Percentiles rank a stretch among this genome's conserved stretches.
These are phyloP conservation scores for Apodemia mormo DNA, from an alignment of 2,888 invertebrate genomes.

Conservation along the genomic window DNA sequence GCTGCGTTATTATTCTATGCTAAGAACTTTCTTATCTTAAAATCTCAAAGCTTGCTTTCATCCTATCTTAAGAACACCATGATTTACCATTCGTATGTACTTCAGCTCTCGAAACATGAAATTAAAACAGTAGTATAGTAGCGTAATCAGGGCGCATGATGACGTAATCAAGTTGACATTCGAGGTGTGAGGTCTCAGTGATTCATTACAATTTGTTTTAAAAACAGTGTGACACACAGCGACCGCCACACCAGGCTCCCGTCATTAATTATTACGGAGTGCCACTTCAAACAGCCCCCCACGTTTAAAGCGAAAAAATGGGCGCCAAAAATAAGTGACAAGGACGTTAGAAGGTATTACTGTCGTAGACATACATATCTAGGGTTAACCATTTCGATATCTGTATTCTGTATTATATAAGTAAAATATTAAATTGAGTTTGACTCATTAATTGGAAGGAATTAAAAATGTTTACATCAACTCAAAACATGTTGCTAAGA, in stretches of 20 bases:
- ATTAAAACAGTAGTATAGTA: not conserved
- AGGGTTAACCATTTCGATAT: not conserved
- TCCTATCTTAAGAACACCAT: too few species aligned
- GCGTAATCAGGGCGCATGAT: constrained; percentile 38
- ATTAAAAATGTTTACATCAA: too few species aligned
- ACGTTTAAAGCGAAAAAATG: constrained; percentile 57
- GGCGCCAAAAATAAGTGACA: constrained; percentile 47
- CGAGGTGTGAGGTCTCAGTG: constrained; percentile 71
- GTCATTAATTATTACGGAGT: constrained; percentile 69
- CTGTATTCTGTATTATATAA: too few species aligned
- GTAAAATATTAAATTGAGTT: too few species aligned
- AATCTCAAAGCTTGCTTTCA: too few species aligned
- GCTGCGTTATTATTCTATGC: too few species aligned
- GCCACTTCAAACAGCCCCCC: constrained; percentile 72
- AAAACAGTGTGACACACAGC: constrained; percentile 72
- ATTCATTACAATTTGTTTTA: constrained; percentile 75
- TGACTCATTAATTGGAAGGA: too few species aligned
- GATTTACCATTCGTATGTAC: too few species aligned
- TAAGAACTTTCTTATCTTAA: too few species aligned
- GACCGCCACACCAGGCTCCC: constrained; percentile 64
- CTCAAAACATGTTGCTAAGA: too few species aligned
- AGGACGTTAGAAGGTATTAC: not conserved
- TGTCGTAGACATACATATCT: not conserved
- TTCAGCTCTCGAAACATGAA: not conserved
- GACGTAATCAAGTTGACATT: constrained; percentile 64